Conservation (phyloP, 2,113 vertebrate species). For the Sitta europaea region DNA sequence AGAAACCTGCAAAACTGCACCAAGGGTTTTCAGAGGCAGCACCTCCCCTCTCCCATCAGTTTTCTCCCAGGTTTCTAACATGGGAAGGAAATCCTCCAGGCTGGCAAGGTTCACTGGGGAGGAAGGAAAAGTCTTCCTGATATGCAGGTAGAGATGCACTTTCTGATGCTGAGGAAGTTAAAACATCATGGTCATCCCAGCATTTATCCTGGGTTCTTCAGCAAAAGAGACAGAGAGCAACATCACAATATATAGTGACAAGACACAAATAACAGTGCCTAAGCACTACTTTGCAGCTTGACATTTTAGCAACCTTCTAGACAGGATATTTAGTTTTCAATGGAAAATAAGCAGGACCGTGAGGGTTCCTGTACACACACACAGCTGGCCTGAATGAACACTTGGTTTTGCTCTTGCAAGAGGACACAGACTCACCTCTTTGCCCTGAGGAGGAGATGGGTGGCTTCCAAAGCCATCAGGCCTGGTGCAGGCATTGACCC, state of each 20-base stretch:
- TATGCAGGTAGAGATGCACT: fast-evolving
- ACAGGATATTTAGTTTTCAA: neutral
- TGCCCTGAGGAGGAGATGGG: neutral
- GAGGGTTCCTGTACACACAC: neutral
- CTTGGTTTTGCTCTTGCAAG: neutral
- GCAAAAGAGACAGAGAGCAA: neutral
- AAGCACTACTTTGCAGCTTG: fast-evolving
- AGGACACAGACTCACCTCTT: neutral
- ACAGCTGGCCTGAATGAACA: neutral
- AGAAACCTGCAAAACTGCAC: neutral
- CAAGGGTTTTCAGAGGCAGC: neutral
- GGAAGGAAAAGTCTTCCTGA: neutral
- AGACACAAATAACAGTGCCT: neutral
- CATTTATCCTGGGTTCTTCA: neutral
- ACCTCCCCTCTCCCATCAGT: neutral
- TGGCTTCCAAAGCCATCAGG: neutral
- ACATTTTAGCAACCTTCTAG: neutral
- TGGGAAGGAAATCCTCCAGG: neutral
- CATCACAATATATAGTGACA: neutral
- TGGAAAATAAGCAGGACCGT: neutral
- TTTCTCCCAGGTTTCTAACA: neutral
- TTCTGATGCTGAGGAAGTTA: neutral
- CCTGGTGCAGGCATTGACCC: fast-evolving
- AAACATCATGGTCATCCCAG: neutral
- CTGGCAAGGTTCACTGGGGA: neutral